phyloP scores from a whole-genome alignment of 2,888 invertebrate species.

The Agelastica alni region DNA sequence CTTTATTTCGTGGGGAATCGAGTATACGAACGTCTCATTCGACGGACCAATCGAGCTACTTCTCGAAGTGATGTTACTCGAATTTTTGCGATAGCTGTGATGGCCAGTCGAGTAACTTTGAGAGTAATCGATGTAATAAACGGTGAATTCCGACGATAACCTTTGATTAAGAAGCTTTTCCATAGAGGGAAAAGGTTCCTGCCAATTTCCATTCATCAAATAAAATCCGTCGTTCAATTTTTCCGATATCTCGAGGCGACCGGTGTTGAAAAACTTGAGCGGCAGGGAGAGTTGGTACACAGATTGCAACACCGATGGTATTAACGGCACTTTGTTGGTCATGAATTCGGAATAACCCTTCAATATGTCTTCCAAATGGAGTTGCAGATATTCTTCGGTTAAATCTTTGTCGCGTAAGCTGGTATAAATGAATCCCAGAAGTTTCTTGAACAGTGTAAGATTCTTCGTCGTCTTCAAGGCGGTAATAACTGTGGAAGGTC shows the following conservation, averaged over 20 bases:
- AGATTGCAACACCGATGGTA: constrained; percentile 39
- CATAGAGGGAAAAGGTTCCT: too few species aligned
- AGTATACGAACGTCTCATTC: too few species aligned
- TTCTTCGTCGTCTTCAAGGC: constrained; percentile 32
- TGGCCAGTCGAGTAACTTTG: too few species aligned
- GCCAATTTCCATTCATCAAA: constrained; percentile 43
- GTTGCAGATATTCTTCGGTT: constrained; percentile 37
- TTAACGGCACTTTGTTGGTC: constrained; percentile 35
- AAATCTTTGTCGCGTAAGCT: constrained; percentile 42
- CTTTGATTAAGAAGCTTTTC: too few species aligned
- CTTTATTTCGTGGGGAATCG: too few species aligned
- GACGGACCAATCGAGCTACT: too few species aligned
- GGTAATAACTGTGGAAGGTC: constrained; percentile 35
- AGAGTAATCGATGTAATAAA: too few species aligned
- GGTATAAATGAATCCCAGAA: constrained; percentile 44
- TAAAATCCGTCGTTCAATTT: constrained; percentile 46
- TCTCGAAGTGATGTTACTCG: too few species aligned
- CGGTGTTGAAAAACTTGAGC: constrained; percentile 46
- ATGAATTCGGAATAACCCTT: constrained; percentile 33
- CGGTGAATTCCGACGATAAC: too few species aligned
- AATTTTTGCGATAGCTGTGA: too few species aligned
- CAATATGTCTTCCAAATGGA: constrained; percentile 35
- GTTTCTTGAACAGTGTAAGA: constrained; percentile 36
- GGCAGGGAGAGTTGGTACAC: constrained; percentile 46
- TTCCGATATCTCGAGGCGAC: constrained; percentile 44